These are phyloP conservation scores for Xanthia togata DNA, from an alignment of 2,888 invertebrate genomes.

Conservation along the genomic window DNA sequence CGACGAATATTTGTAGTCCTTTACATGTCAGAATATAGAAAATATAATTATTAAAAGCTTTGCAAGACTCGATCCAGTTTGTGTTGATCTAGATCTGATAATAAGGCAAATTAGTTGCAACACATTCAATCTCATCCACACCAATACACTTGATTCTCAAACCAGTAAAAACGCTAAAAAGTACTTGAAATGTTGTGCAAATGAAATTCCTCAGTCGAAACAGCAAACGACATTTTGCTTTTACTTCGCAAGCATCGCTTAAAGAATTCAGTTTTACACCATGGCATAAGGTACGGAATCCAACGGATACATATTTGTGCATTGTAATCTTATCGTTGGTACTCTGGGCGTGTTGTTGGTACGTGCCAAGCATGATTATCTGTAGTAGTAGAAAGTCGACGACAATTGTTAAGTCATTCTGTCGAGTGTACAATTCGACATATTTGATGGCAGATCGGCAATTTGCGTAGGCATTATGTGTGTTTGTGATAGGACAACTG, in stretches of 20 bases:
- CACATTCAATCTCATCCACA: constrained; percentile 16
- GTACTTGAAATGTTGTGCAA: constrained; percentile 61
- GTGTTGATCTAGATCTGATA: constrained; percentile 13
- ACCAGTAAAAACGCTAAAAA: constrained; percentile 54
- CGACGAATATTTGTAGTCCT: not conserved
- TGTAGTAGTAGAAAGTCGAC: constrained; percentile 86
- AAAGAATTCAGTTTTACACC: constrained; percentile 52
- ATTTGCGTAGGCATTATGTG: constrained; percentile 19
- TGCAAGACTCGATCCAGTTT: constrained; percentile 4
- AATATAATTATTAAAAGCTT: constrained; percentile 43
- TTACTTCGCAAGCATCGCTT: constrained; percentile 21
- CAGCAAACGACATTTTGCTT: constrained; percentile 49
- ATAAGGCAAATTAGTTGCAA: constrained; percentile 24
- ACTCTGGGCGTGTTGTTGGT: constrained; percentile 76
- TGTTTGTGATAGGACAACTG: not conserved
- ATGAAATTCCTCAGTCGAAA: constrained; percentile 67
- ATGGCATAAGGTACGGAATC: constrained; percentile 67
- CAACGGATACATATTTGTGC: constrained; percentile 63
- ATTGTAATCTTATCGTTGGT: constrained; percentile 72
- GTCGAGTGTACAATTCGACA: constrained; percentile 50
- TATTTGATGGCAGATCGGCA: constrained; percentile 43
- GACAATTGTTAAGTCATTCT: constrained; percentile 69
- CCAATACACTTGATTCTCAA: constrained; percentile 44
- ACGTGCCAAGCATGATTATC: constrained; percentile 82
- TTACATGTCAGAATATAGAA: not conserved